Evolutionary conservation across 2,888 invertebrate genomes (phyloP).

Genomic region (Melanophora roralis): DNA sequence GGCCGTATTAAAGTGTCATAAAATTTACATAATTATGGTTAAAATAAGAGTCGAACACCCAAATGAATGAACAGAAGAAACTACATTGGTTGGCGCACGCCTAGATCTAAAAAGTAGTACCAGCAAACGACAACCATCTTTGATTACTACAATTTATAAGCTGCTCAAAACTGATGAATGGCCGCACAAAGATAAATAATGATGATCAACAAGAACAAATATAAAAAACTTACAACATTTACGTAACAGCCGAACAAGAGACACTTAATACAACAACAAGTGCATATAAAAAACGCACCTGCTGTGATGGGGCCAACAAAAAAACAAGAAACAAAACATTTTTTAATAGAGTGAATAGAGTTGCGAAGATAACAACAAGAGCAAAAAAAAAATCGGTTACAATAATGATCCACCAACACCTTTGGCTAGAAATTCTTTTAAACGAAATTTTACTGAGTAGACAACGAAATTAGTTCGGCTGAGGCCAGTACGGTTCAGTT

Average conservation of each 20-base stretch:
- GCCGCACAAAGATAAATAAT: slow-evolving; percentile 62
- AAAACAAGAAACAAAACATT: background rate
- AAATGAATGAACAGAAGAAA: background rate
- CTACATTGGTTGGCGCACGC: slow-evolving; percentile 38
- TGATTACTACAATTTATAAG: slow-evolving; percentile 63
- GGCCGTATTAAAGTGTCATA: slow-evolving; percentile 64
- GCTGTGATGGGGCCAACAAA: slow-evolving; percentile 45
- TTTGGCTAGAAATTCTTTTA: slow-evolving; percentile 53
- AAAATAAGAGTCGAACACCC: slow-evolving; percentile 34
- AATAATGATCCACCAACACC: slow-evolving; percentile 59
- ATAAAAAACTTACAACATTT: slow-evolving; percentile 22
- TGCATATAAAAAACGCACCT: slow-evolving; percentile 51
- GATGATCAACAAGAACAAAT: slow-evolving; percentile 38
- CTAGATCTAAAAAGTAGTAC: slow-evolving; percentile 6
- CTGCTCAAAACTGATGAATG: slow-evolving; percentile 62
- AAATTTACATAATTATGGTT: slow-evolving; percentile 66
- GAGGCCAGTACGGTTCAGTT: background rate
- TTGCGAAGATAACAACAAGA: slow-evolving; percentile 27
- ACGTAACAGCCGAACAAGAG: slow-evolving; percentile 36
- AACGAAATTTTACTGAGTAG: slow-evolving; percentile 23
- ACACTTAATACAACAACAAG: background rate
- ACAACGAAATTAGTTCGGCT: background rate
- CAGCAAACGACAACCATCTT: slow-evolving; percentile 38
- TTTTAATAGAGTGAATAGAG: slow-evolving; percentile 14
- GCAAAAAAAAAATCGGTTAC: slow-evolving; percentile 5